These are phyloP conservation scores for Daktulosphaira vitifoliae DNA, from an alignment of 1,140 invertebrate species.

Conservation along the genomic window DNA sequence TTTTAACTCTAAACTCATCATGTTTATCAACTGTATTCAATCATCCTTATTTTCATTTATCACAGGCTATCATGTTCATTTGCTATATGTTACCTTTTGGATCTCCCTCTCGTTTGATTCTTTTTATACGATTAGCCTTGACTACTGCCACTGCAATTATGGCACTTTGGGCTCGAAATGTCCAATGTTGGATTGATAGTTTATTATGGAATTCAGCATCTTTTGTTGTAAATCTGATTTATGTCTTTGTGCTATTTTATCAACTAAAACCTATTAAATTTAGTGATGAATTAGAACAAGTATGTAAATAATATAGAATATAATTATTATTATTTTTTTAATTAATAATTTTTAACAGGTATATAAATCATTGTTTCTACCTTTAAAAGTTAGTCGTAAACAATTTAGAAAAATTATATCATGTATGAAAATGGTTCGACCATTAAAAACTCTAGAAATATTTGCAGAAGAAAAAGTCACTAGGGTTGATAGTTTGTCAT, in stretches of 20 bases:
- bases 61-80: constrained; percentile 30
- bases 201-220: constrained; percentile 79
- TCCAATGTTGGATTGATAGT: constrained; percentile 74
- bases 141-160: constrained; percentile 69
- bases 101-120: constrained; percentile 42
- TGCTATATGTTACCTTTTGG: constrained; percentile 26
- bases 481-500: constrained; percentile 74
- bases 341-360: constrained; percentile 48
- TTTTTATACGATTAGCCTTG: constrained; percentile 66
- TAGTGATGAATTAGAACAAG: constrained; percentile 74
- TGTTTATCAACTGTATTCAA: constrained; percentile 14
- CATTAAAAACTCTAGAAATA: constrained; percentile 71
- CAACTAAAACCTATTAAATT: constrained; percentile 73
- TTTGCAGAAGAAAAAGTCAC: constrained; percentile 84
- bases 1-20: neutral
- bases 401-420: constrained; percentile 73
- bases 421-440: constrained; percentile 69
- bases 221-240: constrained; percentile 70
- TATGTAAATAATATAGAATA: constrained; percentile 42
- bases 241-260: constrained; percentile 70
- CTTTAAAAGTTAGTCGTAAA: constrained; percentile 65
- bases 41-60: constrained; percentile 18
- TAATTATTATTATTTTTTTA: no score
- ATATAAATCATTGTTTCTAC: constrained; percentile 71
- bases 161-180: constrained; percentile 70